Percentiles rank a stretch among this genome's conserved stretches.
Evolutionary conservation across 2,797 vertebrate genomes (phyloP).

Genomic region (Epinephelus awoara): DNA sequence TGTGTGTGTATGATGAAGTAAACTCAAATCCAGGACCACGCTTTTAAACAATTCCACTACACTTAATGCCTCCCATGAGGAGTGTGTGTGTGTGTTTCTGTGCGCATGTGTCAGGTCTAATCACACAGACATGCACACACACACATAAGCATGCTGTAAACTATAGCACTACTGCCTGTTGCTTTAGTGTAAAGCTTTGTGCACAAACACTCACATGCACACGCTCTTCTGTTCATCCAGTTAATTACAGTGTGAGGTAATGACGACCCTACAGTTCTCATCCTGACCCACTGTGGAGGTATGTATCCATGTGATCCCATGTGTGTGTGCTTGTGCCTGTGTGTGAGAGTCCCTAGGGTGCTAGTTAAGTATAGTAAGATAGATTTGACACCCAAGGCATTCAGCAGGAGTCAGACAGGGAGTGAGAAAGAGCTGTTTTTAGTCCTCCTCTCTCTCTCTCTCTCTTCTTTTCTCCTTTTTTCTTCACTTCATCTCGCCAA

Average conservation of each 20-base stretch:
- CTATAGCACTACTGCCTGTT: not conserved
- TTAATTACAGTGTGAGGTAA: constrained; percentile 62
- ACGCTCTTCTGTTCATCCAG: constrained; percentile 18
- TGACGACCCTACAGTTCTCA: constrained; percentile 39
- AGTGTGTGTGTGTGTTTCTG: not conserved
- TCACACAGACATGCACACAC: not conserved
- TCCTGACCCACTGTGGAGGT: constrained; percentile 50
- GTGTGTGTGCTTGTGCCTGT: not conserved
- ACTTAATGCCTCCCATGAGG: constrained; percentile 21
- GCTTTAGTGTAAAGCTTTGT: not conserved
- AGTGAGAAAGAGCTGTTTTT: constrained; percentile 55
- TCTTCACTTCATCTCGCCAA: constrained; percentile 29
- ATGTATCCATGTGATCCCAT: constrained; percentile 32
- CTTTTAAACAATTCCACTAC: constrained; percentile 25
- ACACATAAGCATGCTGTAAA: not conserved
- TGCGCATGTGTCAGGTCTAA: not conserved
- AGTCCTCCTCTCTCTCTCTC: constrained; percentile 8
- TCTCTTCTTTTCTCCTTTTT: constrained; percentile 16
- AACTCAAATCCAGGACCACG: not conserved
- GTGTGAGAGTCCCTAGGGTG: constrained; percentile 54
- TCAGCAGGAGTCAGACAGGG: constrained; percentile 47
- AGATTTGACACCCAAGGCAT: constrained; percentile 71
- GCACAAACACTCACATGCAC: constrained; percentile 15
- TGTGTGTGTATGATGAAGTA: not conserved
- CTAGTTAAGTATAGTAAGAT: constrained; percentile 78